Evolutionary conservation across 2,888 invertebrate species (phyloP).

Genomic region (Folsomia manolachei): DNA sequence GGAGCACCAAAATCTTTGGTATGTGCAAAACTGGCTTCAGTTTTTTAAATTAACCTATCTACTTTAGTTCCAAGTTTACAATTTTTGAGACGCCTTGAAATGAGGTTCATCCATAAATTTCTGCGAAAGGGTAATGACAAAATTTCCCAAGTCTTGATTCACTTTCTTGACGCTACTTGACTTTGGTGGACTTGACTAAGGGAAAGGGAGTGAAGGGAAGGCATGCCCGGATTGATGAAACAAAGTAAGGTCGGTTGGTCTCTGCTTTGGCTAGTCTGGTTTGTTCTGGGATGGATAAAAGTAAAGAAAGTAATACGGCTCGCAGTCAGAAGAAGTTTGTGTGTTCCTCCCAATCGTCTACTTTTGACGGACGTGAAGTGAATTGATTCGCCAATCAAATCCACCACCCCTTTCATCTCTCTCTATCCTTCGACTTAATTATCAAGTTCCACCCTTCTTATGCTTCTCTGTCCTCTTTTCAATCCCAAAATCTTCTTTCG

Average conservation of each 20-base stretch:
- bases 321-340: slow-evolving; percentile 16
- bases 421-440: slow-evolving; percentile 40
- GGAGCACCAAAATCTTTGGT: too few relatives aligned
- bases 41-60: too few relatives aligned
- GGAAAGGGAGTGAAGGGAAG: not conserved
- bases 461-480: not conserved
- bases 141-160: not conserved
- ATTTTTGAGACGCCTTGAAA: not conserved
- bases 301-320: slow-evolving; percentile 19
- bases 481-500: too few relatives aligned
- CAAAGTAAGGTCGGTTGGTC: not conserved
- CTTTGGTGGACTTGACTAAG: not conserved
- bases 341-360: slow-evolving; percentile 22
- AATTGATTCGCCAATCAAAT: slow-evolving; percentile 49
- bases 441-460: slow-evolving; percentile 23
- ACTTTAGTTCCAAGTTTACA: too few relatives aligned
- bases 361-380: slow-evolving; percentile 48
- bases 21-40: too few relatives aligned
- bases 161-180: not conserved
- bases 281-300: slow-evolving; percentile 5
- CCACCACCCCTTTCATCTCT: slow-evolving; percentile 36
- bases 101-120: not conserved
- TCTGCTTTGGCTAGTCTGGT: too few relatives aligned
- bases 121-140: not conserved
- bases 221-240: slow-evolving; percentile 6